Evolutionary conservation across 2,888 invertebrate species (phyloP).

Genomic region (Drosophila merina): DNA sequence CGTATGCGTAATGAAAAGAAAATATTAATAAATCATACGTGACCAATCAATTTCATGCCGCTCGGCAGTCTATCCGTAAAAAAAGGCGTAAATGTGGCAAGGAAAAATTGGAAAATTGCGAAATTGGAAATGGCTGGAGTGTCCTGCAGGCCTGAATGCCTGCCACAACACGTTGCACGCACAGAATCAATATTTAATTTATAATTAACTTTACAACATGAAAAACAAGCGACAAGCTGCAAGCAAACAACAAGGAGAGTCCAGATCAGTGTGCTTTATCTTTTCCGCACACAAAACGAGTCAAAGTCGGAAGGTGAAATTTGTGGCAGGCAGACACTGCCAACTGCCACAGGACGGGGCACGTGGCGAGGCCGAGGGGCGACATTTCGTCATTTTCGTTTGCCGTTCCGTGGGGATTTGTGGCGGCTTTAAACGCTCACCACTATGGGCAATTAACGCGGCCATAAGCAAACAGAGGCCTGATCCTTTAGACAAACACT

Average conservation of each 20-base stretch:
- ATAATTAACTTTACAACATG: conserved; percentile 83
- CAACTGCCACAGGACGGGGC: conserved; percentile 12
- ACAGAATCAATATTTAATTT: conserved; percentile 84
- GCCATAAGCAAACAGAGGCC: conserved; percentile 80
- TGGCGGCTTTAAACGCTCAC: conserved; percentile 82
- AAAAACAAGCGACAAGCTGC: conserved; percentile 68
- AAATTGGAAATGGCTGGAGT: conserved; percentile 3
- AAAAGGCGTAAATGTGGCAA: conserved; percentile 5
- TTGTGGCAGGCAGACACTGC: conserved; percentile 1
- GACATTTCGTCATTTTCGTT: conserved; percentile 51
- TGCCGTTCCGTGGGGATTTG: conserved; percentile 55
- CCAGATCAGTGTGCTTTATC: conserved; percentile 60
- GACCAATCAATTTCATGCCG: conserved; percentile 74
- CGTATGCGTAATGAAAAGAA: conserved; percentile 78
- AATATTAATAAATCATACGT: conserved; percentile 77
- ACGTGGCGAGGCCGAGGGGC: conserved; percentile 31
- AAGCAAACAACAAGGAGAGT: conserved; percentile 36
- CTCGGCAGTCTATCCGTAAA: conserved; percentile 10
- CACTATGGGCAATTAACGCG: conserved; percentile 82
- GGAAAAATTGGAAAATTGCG: conserved; percentile 2
- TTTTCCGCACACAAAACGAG: conserved; percentile 62
- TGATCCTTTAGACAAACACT: conserved; percentile 82
- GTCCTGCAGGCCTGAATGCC: conserved; percentile 7
- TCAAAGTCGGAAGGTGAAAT: conserved; percentile 11
- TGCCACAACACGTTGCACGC: conserved; percentile 50